These are phyloP conservation scores for Argyrosomus japonicus DNA, from an alignment of 2,113 vertebrate genomes.

Conservation along the genomic window DNA sequence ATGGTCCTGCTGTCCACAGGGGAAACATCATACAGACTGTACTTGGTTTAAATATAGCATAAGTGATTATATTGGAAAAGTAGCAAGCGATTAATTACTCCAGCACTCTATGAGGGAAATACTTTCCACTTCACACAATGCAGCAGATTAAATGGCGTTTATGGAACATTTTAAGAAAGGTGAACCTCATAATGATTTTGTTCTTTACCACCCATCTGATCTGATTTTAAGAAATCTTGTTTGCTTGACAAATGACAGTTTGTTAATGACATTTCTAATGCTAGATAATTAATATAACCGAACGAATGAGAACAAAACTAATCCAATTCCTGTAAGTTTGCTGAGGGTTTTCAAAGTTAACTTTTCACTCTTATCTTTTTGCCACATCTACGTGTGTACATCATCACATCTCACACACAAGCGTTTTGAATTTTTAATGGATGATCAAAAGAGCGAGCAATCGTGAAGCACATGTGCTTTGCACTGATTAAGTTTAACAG, in stretches of 20 bases:
- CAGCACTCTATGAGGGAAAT: constrained; percentile 21
- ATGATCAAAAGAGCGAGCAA: neutral
- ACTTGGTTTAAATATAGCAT: constrained; percentile 76
- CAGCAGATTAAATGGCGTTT: constrained; percentile 18
- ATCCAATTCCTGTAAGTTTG: neutral
- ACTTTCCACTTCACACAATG: constrained; percentile 19
- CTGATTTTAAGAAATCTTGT: neutral
- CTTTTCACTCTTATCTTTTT: too few species aligned
- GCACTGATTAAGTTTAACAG: neutral
- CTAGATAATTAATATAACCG: too few species aligned
- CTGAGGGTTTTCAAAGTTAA: neutral
- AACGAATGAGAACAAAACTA: neutral
- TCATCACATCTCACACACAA: neutral
- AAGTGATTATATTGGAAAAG: constrained; percentile 69
- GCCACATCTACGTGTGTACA: neutral
- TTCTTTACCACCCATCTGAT: neutral
- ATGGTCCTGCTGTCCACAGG: constrained; percentile 75
- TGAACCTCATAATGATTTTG: neutral
- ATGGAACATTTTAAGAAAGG: constrained; percentile 32
- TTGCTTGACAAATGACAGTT: neutral
- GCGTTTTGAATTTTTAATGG: neutral
- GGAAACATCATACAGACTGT: constrained; percentile 66
- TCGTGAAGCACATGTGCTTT: neutral
- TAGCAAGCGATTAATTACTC: constrained; percentile 69
- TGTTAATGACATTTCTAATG: neutral